Conservation (phyloP, 2,888 invertebrate genomes). For the Megaustenia siamemsis region DNA sequence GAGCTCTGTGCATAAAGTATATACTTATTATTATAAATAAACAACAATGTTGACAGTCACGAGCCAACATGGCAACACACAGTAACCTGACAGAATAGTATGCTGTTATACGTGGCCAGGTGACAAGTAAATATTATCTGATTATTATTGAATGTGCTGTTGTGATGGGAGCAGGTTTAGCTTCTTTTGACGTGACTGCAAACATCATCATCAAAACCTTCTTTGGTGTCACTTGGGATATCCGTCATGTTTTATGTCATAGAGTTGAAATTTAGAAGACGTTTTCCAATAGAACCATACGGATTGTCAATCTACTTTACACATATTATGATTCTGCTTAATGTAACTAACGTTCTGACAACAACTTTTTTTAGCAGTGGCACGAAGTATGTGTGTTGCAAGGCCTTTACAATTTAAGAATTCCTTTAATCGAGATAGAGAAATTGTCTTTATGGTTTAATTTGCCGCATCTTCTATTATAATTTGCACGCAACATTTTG, state of each 20-base stretch:
- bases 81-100: too few species aligned
- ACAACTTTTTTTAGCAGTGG: constrained; percentile 27
- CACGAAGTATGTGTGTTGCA: constrained; percentile 29
- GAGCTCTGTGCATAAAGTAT: too few species aligned
- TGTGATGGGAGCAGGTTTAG: too few species aligned
- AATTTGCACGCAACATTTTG: background rate
- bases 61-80: too few species aligned
- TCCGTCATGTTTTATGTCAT: background rate
- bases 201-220: too few species aligned
- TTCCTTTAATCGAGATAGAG: background rate
- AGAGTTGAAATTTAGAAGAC: background rate
- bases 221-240: too few species aligned
- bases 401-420: constrained; percentile 38
- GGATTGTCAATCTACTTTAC: background rate
- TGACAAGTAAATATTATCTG: too few species aligned
- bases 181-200: too few species aligned
- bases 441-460: background rate
- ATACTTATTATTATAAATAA: too few species aligned
- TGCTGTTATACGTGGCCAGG: too few species aligned
- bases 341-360: background rate
- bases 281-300: background rate
- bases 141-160: too few species aligned
- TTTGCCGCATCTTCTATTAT: background rate
- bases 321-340: background rate
- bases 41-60: too few species aligned